These are phyloP conservation scores for Hydropotes inermis DNA, from an alignment of 2,113 vertebrate genomes.

Conservation along the genomic window DNA sequence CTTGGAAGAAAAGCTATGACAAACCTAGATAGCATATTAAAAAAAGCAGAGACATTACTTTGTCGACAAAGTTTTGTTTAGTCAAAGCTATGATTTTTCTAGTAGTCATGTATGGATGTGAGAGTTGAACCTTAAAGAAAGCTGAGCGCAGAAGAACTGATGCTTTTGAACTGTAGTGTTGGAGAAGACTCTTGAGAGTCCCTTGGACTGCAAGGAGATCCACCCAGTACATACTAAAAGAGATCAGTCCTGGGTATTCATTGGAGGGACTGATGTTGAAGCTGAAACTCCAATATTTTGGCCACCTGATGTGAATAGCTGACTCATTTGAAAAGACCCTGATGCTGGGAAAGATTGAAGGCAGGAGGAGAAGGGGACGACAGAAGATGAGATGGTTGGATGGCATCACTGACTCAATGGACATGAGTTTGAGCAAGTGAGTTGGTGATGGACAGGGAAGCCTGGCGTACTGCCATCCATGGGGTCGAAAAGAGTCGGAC, in stretches of 20 bases:
- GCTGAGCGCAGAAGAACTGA: neutral
- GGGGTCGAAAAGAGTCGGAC: neutral
- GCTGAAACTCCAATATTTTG: neutral
- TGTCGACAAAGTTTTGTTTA: neutral
- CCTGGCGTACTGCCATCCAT: rapidly evolving
- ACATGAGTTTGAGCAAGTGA: neutral
- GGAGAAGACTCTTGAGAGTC: neutral
- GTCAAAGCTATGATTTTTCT: neutral
- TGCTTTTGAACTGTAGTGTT: neutral
- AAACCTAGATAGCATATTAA: neutral
- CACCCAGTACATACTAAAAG: neutral
- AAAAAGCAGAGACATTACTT: neutral
- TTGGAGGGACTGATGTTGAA: neutral
- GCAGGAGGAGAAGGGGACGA: neutral
- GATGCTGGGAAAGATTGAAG: neutral
- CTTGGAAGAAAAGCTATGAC: neutral
- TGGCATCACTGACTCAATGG: no score
- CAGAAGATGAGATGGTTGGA: no score
- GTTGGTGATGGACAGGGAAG: neutral
- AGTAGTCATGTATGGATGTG: neutral
- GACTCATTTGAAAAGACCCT: neutral
- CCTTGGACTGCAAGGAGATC: neutral
- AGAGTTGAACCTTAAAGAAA: neutral
- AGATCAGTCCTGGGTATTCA: neutral
- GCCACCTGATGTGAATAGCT: neutral